A percentile compares a stretch with the other conserved stretches of the same genome.
Evolutionary conservation across 2,113 vertebrate species (phyloP).

Genomic region (Cyanocitta stelleri): DNA sequence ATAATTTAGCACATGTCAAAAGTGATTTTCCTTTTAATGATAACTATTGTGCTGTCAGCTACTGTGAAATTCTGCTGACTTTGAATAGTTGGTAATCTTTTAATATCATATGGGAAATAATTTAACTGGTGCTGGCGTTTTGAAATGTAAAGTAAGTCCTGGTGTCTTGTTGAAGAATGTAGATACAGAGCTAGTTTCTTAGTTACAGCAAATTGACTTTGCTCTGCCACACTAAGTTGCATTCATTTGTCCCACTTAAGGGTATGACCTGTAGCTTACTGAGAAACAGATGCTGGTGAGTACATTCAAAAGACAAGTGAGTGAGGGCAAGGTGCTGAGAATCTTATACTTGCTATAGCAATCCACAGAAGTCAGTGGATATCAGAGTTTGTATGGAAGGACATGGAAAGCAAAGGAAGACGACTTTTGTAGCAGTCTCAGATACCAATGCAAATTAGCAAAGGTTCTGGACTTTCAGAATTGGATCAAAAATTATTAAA

Average conservation of each 20-base stretch:
- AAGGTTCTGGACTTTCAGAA: neutral
- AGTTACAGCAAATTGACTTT: neutral
- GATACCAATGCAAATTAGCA: neutral
- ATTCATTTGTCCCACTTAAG: neutral
- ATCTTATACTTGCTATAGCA: neutral
- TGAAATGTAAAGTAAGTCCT: constrained; percentile 4
- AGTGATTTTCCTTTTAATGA: neutral
- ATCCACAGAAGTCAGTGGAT: neutral
- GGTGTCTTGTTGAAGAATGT: neutral
- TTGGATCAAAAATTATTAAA: neutral
- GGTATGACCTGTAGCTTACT: neutral
- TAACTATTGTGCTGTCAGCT: neutral
- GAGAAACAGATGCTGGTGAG: neutral
- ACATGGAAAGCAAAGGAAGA: neutral
- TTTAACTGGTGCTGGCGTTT: neutral
- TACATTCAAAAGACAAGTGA: neutral
- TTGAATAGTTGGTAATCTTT: neutral
- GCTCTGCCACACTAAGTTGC: neutral
- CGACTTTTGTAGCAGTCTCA: neutral
- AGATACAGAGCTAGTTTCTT: neutral
- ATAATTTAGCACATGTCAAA: neutral
- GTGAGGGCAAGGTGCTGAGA: neutral
- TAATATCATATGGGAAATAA: neutral
- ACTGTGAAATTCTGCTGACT: neutral
- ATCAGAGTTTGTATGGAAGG: neutral